phyloP scores from a whole-genome alignment of 2,113 vertebrate species.

The Megaptera novaeangliae region DNA sequence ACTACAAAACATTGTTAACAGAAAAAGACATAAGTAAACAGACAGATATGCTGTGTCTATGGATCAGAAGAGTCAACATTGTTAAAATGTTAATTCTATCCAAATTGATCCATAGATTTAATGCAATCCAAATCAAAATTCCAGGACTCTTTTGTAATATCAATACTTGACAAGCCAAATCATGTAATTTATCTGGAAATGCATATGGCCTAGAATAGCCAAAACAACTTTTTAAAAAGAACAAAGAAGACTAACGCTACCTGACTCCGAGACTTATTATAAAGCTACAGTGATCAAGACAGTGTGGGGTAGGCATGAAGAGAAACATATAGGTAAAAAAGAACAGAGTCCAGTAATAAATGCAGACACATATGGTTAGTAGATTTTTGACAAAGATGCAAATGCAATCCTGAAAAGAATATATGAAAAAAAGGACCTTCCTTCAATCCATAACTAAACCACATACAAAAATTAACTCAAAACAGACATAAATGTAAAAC shows the following conservation, averaged over 20 bases:
- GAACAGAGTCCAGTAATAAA: neutral
- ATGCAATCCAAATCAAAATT: neutral
- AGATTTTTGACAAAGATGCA: neutral
- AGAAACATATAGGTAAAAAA: neutral
- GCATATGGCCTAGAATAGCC: neutral
- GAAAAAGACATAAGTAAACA: neutral
- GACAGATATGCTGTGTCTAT: neutral
- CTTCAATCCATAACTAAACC: neutral
- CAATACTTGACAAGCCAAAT: neutral
- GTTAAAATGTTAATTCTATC: neutral
- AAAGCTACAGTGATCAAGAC: neutral
- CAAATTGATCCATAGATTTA: neutral
- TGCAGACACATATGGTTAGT: neutral
- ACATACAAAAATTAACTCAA: neutral
- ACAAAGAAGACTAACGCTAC: neutral
- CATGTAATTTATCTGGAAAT: neutral
- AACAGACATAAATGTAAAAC: neutral
- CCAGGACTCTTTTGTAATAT: neutral
- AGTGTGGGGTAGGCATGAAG: neutral
- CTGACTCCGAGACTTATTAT: neutral
- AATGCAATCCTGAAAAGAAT: neutral
- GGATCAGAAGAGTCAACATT: neutral
- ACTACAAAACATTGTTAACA: neutral
- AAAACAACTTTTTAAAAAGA: neutral
- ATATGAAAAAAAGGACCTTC: neutral